Base-by-base conservation (phyloP, 2,113 vertebrate genomes). In the Typhlomys cinereus region DNA sequence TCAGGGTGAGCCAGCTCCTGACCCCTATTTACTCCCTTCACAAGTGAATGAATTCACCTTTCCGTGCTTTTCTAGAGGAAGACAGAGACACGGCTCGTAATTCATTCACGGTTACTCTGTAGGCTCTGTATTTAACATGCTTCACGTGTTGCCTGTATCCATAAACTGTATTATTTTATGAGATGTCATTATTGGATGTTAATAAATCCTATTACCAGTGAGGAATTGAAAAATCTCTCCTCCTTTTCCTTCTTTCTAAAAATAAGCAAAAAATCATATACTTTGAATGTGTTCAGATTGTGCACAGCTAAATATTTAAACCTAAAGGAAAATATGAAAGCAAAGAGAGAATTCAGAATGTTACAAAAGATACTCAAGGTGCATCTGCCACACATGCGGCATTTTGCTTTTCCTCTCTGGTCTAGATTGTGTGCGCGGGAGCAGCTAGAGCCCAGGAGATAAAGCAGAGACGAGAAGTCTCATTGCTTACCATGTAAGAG, bases 291-390 rank as follows among this genome's bases (percentile, higher is more conserved):
- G n/a, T 85, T 94, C 54, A 44, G 39, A 27, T 75, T 83, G 34
- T n/a, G n/a, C n/a, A n/a, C 85, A 80, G 70, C 82, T 92, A 69
- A 81, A 70, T 75, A 82, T 90, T 23, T 94, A 88, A 95, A 89
- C 23, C 46, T 81, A 91, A 79, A 34, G 71, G 41, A 62, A 36
- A 39, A 78, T 54, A 70, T 74, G 41, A 79, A 85, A 93, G 41
- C 61, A 91, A 61, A 44, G 54, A 83, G 64, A 88, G 39, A 87
- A 74, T 92, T 75, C 69, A 62, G 71, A 78, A 71, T 44, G 25
- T 84, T 39, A 54, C 66, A 83, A 92, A 86, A 87, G 54, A 69
- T 66, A 61, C 34, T 88, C 36, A 84, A 73, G 2, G 4, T 94
- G 59, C 36, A 73, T 88, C 69, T 92, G 36, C 20, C 8, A 31